These are phyloP conservation scores for Nothoprocta pentlandii DNA, from an alignment of 2,113 vertebrate genomes.

Conservation along the genomic window DNA sequence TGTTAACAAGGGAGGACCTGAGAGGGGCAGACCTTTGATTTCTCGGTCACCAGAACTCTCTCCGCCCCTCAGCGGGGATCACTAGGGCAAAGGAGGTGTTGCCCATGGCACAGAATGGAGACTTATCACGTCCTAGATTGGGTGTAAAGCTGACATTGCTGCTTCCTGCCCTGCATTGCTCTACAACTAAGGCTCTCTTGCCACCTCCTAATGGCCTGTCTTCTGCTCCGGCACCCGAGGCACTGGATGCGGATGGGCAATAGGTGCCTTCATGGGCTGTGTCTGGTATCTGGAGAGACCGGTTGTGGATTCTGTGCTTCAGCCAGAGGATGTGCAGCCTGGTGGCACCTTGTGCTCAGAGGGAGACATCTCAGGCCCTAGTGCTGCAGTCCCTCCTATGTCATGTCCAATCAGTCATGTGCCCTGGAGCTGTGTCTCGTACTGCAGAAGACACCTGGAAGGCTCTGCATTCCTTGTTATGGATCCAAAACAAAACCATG, in stretches of 20 bases:
- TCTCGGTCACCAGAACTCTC: background rate
- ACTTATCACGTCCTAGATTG: background rate
- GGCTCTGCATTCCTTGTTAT: background rate
- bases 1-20: background rate
- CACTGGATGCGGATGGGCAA: background rate
- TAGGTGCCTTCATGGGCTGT: background rate
- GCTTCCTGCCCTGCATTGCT: background rate
- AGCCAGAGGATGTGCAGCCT: background rate
- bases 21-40: background rate
- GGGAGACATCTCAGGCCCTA: background rate
- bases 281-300: background rate
- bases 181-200: background rate
- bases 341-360: background rate
- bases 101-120: background rate
- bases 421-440: background rate
- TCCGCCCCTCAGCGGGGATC: background rate
- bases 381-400: background rate
- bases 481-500: background rate
- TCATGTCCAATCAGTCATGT: background rate
- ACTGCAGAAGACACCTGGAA: background rate
- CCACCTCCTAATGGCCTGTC: background rate
- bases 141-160: background rate
- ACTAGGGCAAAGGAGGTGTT: background rate
- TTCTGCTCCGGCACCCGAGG: background rate
- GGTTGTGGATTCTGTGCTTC: background rate